phyloP scores from a whole-genome alignment of 2,113 vertebrate genomes.

The Apteryx mantelli region DNA sequence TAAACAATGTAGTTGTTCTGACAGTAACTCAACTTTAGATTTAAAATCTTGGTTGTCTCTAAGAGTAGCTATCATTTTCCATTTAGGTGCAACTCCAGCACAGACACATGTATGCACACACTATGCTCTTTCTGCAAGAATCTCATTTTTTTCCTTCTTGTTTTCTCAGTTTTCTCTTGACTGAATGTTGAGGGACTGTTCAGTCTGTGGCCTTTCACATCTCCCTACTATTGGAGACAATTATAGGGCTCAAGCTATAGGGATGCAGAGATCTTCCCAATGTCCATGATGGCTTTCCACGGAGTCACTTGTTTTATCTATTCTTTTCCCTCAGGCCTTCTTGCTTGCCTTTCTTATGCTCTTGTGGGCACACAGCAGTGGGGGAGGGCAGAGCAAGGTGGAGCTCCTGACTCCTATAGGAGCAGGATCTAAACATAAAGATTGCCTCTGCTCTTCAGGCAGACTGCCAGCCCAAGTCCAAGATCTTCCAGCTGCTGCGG shows the following conservation, averaged over 20 bases:
- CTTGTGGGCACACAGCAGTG: neutral
- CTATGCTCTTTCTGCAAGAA: neutral
- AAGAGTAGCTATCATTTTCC: neutral
- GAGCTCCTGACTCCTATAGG: neutral
- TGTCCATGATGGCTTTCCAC: neutral
- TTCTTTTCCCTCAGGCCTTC: neutral
- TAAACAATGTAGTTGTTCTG: neutral
- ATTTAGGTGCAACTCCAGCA: neutral
- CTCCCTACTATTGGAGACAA: neutral
- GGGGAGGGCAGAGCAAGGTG: neutral
- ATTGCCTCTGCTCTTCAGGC: neutral
- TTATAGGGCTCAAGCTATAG: neutral
- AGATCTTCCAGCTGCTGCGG: slow-evolving; percentile 6
- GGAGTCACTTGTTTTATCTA: neutral
- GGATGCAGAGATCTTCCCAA: neutral
- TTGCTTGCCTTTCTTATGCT: neutral
- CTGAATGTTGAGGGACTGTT: neutral
- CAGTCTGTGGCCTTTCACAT: neutral
- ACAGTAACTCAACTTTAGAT: neutral
- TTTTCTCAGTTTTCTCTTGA: neutral
- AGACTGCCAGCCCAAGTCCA: slow-evolving; percentile 14
- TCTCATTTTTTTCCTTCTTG: neutral
- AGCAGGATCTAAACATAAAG: neutral
- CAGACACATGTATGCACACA: neutral
- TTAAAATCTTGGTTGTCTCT: neutral